Conservation (phyloP, 2,888 invertebrate species). For the Drosophila subsilvestris region DNA sequence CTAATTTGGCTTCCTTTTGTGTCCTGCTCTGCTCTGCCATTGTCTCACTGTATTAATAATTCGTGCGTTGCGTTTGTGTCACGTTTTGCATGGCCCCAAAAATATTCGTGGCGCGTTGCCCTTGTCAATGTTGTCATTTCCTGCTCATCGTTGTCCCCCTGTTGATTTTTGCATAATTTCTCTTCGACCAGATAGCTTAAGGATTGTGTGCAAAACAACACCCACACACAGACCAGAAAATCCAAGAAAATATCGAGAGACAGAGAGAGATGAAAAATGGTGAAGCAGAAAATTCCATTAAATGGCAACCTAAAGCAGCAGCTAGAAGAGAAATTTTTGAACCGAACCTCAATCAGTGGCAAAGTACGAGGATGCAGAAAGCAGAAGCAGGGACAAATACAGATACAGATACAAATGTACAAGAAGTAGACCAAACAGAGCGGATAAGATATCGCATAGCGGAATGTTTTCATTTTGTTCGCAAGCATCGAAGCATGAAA, state of each 20-base stretch:
- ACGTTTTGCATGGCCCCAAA: constrained; percentile 60
- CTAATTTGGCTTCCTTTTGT: constrained; percentile 56
- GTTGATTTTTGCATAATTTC: constrained; percentile 68
- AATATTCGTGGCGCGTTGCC: constrained; percentile 50
- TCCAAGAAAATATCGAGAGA: constrained; percentile 2
- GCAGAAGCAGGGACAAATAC: neutral
- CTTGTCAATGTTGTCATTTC: constrained; percentile 55
- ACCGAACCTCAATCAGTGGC: constrained; percentile 31
- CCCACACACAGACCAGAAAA: constrained; percentile 17
- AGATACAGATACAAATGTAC: constrained; percentile 12
- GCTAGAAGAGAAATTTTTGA: neutral
- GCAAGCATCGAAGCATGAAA: constrained; percentile 75
- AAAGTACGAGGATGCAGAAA: constrained; percentile 1
- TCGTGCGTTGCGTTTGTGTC: constrained; percentile 73
- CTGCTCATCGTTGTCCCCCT: constrained; percentile 38
- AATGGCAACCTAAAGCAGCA: constrained; percentile 8
- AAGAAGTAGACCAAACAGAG: constrained; percentile 37
- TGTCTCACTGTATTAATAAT: constrained; percentile 66
- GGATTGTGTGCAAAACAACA: constrained; percentile 34
- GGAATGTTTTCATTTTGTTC: constrained; percentile 79
- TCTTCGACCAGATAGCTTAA: constrained; percentile 56
- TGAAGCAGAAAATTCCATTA: constrained; percentile 45
- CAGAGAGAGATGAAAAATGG: constrained; percentile 16
- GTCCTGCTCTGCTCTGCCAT: constrained; percentile 23
- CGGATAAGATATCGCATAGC: constrained; percentile 64